A percentile compares a stretch with the other conserved stretches of the same genome.
Conservation (phyloP, 2,113 vertebrate genomes). For the Vombatus ursinus region DNA sequence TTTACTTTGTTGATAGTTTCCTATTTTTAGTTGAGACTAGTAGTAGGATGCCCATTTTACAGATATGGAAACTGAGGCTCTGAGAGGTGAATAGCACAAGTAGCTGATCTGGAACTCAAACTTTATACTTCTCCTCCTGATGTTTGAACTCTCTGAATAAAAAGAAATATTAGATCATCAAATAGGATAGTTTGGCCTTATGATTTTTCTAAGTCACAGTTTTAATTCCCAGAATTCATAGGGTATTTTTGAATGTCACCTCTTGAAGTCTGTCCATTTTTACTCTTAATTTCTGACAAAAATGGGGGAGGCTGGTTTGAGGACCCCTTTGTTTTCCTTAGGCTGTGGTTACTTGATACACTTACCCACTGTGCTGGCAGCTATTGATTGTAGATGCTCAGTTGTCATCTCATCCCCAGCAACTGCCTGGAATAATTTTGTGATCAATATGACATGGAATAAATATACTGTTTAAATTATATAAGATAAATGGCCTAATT, state of each 20-base stretch:
- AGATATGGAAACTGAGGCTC: neutral
- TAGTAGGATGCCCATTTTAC: neutral
- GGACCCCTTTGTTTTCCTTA: neutral
- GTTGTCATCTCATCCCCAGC: neutral
- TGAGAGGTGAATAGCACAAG: neutral
- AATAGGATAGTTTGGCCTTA: constrained; percentile 26
- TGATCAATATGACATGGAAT: neutral
- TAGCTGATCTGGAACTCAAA: neutral
- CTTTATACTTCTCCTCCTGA: neutral
- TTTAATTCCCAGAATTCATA: neutral
- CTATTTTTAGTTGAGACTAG: neutral
- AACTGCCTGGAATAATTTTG: neutral
- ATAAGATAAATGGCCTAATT: constrained; percentile 26
- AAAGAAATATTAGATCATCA: neutral
- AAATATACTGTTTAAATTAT: constrained; percentile 7
- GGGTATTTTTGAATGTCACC: constrained; percentile 40
- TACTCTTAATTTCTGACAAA: neutral
- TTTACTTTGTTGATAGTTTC: neutral
- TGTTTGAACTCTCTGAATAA: constrained; percentile 11
- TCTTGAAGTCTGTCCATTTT: constrained; percentile 7
- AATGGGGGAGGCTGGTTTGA: neutral
- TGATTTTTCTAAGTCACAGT: neutral
- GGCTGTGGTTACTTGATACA: neutral
- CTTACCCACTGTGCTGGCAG: constrained; percentile 26
- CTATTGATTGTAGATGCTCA: neutral